Conservation (phyloP, 2,797 vertebrate genomes). For the Chelonia mydas region DNA sequence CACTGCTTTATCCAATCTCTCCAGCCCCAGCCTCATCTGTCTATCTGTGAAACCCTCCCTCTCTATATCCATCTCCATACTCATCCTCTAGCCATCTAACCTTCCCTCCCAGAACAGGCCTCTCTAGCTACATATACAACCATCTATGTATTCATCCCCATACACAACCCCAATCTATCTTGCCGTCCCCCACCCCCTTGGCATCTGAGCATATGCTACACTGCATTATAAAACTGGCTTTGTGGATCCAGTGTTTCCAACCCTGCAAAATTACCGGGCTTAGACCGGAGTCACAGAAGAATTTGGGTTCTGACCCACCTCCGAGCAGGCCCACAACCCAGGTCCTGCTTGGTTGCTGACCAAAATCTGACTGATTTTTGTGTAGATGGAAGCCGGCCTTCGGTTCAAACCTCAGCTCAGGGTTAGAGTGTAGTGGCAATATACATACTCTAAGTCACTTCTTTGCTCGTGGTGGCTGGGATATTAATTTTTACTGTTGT, state of each 20-base stretch:
- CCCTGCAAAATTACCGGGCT: not conserved
- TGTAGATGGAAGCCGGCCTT: not conserved
- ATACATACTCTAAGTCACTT: not conserved
- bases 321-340: not conserved
- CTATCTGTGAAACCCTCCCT: not conserved
- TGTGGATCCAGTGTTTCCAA: not conserved
- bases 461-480: not conserved
- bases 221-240: not conserved
- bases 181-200: not conserved
- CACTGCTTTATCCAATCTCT: not conserved
- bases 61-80: not conserved
- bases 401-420: not conserved
- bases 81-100: not conserved
- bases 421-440: not conserved
- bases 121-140: not conserved
- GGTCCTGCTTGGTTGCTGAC: not conserved
- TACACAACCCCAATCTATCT: not conserved
- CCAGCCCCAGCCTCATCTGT: not conserved
- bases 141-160: not conserved
- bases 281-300: not conserved
- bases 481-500: not conserved
- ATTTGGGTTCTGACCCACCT: not conserved
- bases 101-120: not conserved
- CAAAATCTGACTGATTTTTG: not conserved
- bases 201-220: fast-evolving